These are phyloP conservation scores for Priocnemis perturbator DNA, from an alignment of 2,888 invertebrate genomes.

Conservation along the genomic window DNA sequence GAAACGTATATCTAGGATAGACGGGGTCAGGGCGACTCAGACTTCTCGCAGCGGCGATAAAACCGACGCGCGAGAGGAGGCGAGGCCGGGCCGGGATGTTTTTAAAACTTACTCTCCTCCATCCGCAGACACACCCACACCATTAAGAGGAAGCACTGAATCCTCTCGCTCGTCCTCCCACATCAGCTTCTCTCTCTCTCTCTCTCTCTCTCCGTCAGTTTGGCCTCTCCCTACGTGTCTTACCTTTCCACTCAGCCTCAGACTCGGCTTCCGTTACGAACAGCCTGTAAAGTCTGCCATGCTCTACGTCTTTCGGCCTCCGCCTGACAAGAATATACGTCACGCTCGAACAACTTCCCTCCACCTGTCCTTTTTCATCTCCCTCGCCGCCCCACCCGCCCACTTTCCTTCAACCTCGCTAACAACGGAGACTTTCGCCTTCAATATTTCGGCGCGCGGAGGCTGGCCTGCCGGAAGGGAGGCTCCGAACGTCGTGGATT, in stretches of 20 bases:
- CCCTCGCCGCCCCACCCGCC: slow-evolving; percentile 5
- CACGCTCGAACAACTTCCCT: slow-evolving; percentile 64
- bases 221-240: slow-evolving; percentile 15
- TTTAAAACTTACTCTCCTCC: slow-evolving; percentile 59
- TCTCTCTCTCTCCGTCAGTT: slow-evolving; percentile 5
- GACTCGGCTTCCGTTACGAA: slow-evolving; percentile 16
- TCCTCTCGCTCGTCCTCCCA: slow-evolving; percentile 17
- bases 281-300: slow-evolving; percentile 41
- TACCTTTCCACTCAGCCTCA: slow-evolving; percentile 10
- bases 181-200: slow-evolving; percentile 8
- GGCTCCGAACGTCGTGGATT: slow-evolving; percentile 53
- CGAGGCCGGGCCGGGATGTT: slow-evolving; percentile 45
- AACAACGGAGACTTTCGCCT: slow-evolving; percentile 15
- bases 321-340: slow-evolving; percentile 64
- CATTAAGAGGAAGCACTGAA: slow-evolving; percentile 47
- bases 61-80: slow-evolving; percentile 44
- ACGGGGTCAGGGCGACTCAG: no score
- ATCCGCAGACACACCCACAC: slow-evolving; percentile 53
- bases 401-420: slow-evolving; percentile 21
- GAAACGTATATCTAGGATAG: no score
- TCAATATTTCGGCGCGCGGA: slow-evolving; percentile 38
- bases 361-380: slow-evolving; percentile 8
- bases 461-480: slow-evolving; percentile 25
- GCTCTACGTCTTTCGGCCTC: slow-evolving; percentile 52
- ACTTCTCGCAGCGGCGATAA: slow-evolving; percentile 43